Evolutionary conservation across 2,888 invertebrate species (phyloP).

Genomic region (Myopa testacea): DNA sequence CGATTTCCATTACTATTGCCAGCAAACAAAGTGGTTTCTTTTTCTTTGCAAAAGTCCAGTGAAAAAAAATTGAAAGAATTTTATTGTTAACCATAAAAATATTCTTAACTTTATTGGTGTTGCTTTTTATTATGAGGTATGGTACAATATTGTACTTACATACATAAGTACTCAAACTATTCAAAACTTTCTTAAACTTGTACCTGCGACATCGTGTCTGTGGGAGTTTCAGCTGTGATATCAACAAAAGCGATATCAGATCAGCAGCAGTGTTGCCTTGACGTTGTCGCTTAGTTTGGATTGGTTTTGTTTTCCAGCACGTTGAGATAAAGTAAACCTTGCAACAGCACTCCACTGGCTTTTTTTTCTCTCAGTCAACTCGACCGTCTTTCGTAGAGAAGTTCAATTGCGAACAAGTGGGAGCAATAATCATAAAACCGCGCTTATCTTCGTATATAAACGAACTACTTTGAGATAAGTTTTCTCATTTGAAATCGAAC

Average conservation of each 20-base stretch:
- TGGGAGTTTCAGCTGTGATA: not conserved
- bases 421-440: constrained; percentile 40
- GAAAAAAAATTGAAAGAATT: too few relatives aligned
- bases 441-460: constrained; percentile 62
- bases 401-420: not conserved
- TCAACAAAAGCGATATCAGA: not conserved
- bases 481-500: constrained; percentile 65
- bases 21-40: not conserved
- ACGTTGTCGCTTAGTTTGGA: not conserved
- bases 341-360: not conserved
- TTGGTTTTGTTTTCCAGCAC: not conserved
- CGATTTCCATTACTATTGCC: too few relatives aligned
- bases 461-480: constrained; percentile 58
- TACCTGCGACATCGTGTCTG: not conserved
- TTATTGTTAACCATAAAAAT: too few relatives aligned
- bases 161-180: too few relatives aligned
- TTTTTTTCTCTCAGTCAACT: not conserved
- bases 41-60: not conserved
- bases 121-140: too few relatives aligned
- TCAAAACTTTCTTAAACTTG: not conserved
- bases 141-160: too few relatives aligned
- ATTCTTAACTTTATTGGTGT: too few relatives aligned
- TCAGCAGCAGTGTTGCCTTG: not conserved
- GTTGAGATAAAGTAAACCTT: not conserved
- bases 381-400: not conserved